Evolutionary conservation across 1,140 invertebrate species (phyloP), one percentile per base, ranked within the genome.

Genomic region (Archivesica marissinica): DNA sequence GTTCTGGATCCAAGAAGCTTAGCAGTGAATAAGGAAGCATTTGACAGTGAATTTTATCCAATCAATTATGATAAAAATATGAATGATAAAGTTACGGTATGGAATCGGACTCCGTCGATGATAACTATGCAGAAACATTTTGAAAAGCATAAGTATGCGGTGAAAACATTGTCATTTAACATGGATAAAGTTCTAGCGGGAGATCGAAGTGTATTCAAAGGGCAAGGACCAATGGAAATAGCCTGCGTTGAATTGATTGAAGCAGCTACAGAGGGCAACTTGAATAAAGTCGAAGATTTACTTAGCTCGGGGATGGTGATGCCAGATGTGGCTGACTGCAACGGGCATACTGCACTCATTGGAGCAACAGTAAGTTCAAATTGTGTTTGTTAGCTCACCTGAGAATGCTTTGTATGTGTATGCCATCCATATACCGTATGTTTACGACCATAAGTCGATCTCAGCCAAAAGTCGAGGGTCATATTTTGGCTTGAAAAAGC

Each of bases 361-460:
- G 92, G 86, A 44, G 93, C 93, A 25, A 86, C 91, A 13, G 93
- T 93, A 89, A 91, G 91, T 89, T 39, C n/a, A n/a, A n/a, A n/a
- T n/a, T n/a, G n/a, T n/a, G n/a, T n/a, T n/a, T n/a, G n/a, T n/a
- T n/a, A n/a, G n/a, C n/a, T n/a, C n/a, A n/a, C n/a, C n/a, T n/a
- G n/a, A n/a, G n/a, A n/a, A n/a, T n/a, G n/a, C n/a, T n/a, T n/a
- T n/a, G n/a, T n/a, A n/a, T n/a, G n/a, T n/a, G n/a, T n/a, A n/a
- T n/a, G n/a, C n/a, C n/a, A n/a, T n/a, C n/a, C n/a, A n/a, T n/a
- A n/a, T n/a, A n/a, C n/a, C n/a, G n/a, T n/a, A n/a, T n/a, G n/a
- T n/a, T n/a, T n/a, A n/a, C n/a, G n/a, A n/a, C n/a, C n/a, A n/a
- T n/a, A n/a, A n/a, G n/a, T n/a, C n/a, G n/a, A n/a, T n/a, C n/a